Evolutionary conservation across 1,140 invertebrate species (phyloP).

Genomic region (Musca domestica): DNA sequence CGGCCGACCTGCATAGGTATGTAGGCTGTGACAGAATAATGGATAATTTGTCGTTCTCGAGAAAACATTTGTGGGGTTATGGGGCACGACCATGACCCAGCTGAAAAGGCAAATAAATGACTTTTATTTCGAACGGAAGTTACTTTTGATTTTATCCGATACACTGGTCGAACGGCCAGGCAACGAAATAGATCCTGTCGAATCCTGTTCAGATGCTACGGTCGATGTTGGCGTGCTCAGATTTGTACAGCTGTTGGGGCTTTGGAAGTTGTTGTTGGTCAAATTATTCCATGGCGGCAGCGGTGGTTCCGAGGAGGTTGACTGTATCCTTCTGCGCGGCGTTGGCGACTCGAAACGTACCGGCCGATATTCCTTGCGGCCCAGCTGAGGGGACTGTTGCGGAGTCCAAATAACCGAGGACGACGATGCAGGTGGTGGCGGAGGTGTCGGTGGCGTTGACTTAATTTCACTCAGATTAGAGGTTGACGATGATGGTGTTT

Average conservation of each 20-base stretch:
- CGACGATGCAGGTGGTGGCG: slow-evolving; percentile 57
- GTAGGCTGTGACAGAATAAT: too few relatives aligned
- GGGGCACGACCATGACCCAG: too few relatives aligned
- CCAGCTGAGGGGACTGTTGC: slow-evolving; percentile 60
- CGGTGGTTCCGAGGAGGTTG: slow-evolving; percentile 28
- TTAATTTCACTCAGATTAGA: slow-evolving; percentile 35
- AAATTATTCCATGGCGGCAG: slow-evolving; percentile 36
- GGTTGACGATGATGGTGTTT: slow-evolving; percentile 45
- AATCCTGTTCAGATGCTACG: slow-evolving; percentile 27
- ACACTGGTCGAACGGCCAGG: slow-evolving; percentile 39
- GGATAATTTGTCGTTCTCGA: too few relatives aligned
- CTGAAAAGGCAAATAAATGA: not conserved
- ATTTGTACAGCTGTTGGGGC: slow-evolving; percentile 31
- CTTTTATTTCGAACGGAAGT: slow-evolving; percentile 7
- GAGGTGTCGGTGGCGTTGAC: slow-evolving; percentile 36
- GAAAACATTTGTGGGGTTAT: too few relatives aligned
- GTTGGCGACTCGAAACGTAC: slow-evolving; percentile 74
- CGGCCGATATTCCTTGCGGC: slow-evolving; percentile 67
- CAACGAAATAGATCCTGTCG: slow-evolving; percentile 28
- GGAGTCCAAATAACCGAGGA: slow-evolving; percentile 67
- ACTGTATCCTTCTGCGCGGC: slow-evolving; percentile 54
- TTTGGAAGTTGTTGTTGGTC: slow-evolving; percentile 4
- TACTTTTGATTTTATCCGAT: slow-evolving; percentile 51
- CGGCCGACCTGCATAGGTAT: too few relatives aligned
- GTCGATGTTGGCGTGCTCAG: slow-evolving; percentile 31